A percentile compares a stretch with the other conserved stretches of the same genome.
These are phyloP conservation scores for Macrobrachium nipponense DNA, from an alignment of 1,140 invertebrate genomes.

Conservation along the genomic window DNA sequence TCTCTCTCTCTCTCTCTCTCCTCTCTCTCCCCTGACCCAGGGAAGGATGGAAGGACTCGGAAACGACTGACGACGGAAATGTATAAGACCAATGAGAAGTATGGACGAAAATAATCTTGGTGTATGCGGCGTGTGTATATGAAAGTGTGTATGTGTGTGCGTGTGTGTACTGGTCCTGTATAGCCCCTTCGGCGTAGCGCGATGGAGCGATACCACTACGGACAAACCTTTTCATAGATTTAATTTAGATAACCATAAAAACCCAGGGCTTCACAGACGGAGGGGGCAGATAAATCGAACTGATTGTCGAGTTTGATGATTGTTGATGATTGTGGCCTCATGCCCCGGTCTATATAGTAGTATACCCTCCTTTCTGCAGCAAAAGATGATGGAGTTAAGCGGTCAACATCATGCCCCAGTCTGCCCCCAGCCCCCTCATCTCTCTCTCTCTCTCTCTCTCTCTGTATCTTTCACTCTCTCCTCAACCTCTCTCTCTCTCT, in stretches of 20 bases:
- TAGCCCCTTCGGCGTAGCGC: background rate
- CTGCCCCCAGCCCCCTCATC: background rate
- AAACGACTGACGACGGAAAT: too few species aligned
- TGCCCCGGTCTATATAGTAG: too few species aligned
- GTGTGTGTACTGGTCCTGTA: background rate
- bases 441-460: background rate
- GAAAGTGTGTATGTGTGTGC: background rate
- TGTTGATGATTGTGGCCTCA: conserved; percentile 9
- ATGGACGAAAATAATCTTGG: too few species aligned
- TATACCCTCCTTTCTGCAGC: background rate
- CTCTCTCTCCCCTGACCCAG: too few species aligned
- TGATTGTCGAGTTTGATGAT: conserved; percentile 39
- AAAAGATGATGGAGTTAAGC: too few species aligned
- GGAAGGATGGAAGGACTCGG: too few species aligned
- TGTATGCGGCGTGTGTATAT: background rate
- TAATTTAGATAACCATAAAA: conserved; percentile 53
- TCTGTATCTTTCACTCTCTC: too few species aligned
- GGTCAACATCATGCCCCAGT: background rate
- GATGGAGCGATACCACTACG: conserved; percentile 34
- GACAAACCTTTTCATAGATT: conserved; percentile 52
- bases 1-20: too few species aligned
- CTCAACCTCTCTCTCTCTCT: conserved; percentile 4
- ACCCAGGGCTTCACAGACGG: conserved; percentile 35
- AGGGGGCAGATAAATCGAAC: conserved; percentile 39
- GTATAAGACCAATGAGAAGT: too few species aligned